phyloP scores from a whole-genome alignment of 2,888 invertebrate species.

The Deilephila porcellus region DNA sequence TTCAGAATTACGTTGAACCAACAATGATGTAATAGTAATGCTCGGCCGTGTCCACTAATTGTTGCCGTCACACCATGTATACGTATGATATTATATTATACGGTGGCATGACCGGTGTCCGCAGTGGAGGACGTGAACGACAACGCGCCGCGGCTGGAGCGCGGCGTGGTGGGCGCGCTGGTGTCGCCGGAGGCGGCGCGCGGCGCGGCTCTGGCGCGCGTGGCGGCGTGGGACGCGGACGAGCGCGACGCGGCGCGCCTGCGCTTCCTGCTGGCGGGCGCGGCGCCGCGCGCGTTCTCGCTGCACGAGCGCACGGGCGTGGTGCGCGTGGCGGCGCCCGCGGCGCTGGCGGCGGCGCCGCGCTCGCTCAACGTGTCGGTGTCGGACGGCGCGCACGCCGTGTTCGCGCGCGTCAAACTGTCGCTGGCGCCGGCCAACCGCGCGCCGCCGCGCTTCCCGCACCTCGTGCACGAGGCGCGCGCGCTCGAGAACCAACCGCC shows the following conservation, averaged over 20 bases:
- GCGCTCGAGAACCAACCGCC: slow-evolving; percentile 92
- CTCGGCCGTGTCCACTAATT: no score
- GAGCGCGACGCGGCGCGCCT: slow-evolving; percentile 89
- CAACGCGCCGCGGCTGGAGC: slow-evolving; percentile 94
- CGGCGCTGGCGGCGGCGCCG: slow-evolving; percentile 84
- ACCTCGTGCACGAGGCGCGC: slow-evolving; percentile 90
- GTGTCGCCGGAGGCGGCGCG: slow-evolving; percentile 92
- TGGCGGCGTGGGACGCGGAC: slow-evolving; percentile 95
- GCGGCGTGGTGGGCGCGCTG: slow-evolving; percentile 90
- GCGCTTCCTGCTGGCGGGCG: slow-evolving; percentile 89
- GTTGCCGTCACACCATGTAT: no score
- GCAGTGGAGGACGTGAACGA: slow-evolving; percentile 95
- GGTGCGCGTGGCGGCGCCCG: slow-evolving; percentile 86
- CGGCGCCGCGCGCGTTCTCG: slow-evolving; percentile 54
- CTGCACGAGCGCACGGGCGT: slow-evolving; percentile 67
- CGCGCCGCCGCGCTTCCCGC: slow-evolving; percentile 91
- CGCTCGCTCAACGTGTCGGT: slow-evolving; percentile 94
- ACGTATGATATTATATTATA: no score
- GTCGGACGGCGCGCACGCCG: slow-evolving; percentile 97
- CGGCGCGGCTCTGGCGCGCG: slow-evolving; percentile 94
- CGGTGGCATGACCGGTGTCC: neutral
- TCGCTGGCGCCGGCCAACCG: slow-evolving; percentile 91
- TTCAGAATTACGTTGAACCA: no score
- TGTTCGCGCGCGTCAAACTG: slow-evolving; percentile 92
- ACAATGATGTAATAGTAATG: no score